phyloP scores from a whole-genome alignment of 2,888 invertebrate species.

The Andrena haemorrhoa region DNA sequence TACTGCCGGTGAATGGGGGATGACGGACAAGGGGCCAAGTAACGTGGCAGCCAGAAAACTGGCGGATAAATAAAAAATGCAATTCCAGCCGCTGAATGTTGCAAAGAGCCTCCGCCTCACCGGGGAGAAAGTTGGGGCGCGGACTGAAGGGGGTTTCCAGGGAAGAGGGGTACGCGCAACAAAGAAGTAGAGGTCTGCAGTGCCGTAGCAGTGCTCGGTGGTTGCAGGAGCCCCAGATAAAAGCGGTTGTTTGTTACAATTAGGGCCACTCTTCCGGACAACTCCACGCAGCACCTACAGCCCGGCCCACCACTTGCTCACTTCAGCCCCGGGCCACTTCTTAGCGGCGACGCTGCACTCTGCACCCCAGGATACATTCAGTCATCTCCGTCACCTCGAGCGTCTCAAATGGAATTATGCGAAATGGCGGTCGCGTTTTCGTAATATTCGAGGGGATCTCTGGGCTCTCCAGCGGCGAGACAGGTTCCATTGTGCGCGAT shows the following conservation, averaged over 20 bases:
- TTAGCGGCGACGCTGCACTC: slow-evolving; percentile 58
- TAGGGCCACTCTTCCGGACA: slow-evolving; percentile 71
- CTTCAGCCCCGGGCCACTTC: slow-evolving; percentile 56
- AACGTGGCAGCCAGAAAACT: not conserved
- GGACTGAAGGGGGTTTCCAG: not conserved
- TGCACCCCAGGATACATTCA: slow-evolving; percentile 68
- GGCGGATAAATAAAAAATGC: slow-evolving; percentile 33
- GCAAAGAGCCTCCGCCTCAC: slow-evolving; percentile 4
- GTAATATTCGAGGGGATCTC: slow-evolving; percentile 65
- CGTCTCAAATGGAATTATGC: slow-evolving; percentile 70
- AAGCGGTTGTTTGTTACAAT: slow-evolving; percentile 79
- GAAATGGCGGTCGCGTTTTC: slow-evolving; percentile 72
- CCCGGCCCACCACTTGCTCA: slow-evolving; percentile 52
- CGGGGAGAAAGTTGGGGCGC: not conserved
- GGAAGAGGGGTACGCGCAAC: slow-evolving; percentile 11
- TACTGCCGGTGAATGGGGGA: slow-evolving; percentile 6
- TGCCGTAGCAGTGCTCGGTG: slow-evolving; percentile 29
- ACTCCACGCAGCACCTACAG: slow-evolving; percentile 25
- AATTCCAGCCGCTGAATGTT: slow-evolving; percentile 22
- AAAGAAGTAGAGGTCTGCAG: slow-evolving; percentile 27
- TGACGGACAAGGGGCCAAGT: slow-evolving; percentile 4
- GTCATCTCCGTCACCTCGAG: slow-evolving; percentile 69
- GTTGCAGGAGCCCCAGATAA: slow-evolving; percentile 65
- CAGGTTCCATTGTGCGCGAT: slow-evolving; percentile 59
- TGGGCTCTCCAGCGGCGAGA: slow-evolving; percentile 13